Percentiles rank a stretch among this genome's conserved stretches.
phyloP scores from a whole-genome alignment of 2,797 vertebrate genomes.

The Eremophila alpestris region DNA sequence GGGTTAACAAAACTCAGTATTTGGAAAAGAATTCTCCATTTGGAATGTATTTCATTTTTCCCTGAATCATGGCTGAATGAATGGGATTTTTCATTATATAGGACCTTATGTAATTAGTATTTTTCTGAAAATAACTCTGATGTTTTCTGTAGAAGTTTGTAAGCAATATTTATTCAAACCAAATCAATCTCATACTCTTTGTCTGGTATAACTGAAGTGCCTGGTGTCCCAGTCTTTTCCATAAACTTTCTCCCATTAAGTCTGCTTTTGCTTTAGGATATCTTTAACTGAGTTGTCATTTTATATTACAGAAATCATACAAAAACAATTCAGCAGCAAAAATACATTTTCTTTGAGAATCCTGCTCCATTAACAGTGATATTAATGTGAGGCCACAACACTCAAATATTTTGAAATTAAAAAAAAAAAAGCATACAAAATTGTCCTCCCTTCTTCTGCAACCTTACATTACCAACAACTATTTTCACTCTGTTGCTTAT shows the following conservation, averaged over 20 bases:
- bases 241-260: background rate
- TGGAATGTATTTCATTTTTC: background rate
- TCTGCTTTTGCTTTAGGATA: background rate
- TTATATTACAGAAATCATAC: background rate
- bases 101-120: background rate
- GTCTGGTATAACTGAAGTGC: background rate
- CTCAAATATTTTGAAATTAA: background rate
- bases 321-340: background rate
- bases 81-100: background rate
- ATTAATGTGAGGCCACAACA: background rate
- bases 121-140: background rate
- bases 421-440: no score
- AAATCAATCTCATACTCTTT: background rate
- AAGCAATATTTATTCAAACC: background rate
- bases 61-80: background rate
- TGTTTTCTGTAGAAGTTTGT: background rate
- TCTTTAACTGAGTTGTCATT: background rate
- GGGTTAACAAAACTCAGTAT: background rate
- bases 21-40: background rate
- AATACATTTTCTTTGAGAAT: background rate
- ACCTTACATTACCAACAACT: background rate
- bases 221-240: background rate
- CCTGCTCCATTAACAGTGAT: background rate
- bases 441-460: background rate
- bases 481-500: background rate